Base-by-base conservation (phyloP, 1,140 invertebrate genomes). In the Drosophila bocqueti region DNA sequence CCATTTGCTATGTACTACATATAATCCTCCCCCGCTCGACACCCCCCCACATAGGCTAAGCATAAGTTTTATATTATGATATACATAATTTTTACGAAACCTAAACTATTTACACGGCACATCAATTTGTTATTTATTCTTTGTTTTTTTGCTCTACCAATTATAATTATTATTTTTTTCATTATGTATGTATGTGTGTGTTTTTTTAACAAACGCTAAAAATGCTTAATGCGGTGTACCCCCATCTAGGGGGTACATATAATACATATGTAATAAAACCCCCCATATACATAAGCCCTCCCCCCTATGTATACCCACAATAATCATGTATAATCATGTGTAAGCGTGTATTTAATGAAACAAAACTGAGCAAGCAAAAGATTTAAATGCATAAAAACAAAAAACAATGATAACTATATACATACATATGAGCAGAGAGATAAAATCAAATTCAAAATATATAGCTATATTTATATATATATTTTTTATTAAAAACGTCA, bases 391-490 rank as follows among this genome's bases (percentile, higher is more conserved):
- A 77, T 71, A 62, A 42, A 62, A 68, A 50, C 31, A 24, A 38
- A 84, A 77, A 81, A n/a, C n/a, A 78, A 89, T 67, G 68, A 83
- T 77, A 87, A 87, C 84, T 89, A 89, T 89, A 87, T 87, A 87
- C 84, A 87, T 87, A 87, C 84, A 87, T 87, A 87, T 87, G 84
- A 89, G 77, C 84, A 87, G 81, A 87, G 83, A 86, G 84, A 87
- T 87, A 89, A 87, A 87, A 87, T 87, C 84, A 87, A 87, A 87
- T 87, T 78, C 59, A 87, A 81, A 87, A 24, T 24, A 89, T 81
- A 83, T 89, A 83, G 81, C 72, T 89, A 89, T 87, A 81, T 87
- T 83, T 87, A 89, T 87, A 87, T 87, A 87, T 87, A 87, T 87
- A 87, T 87, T 89, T 87, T 87, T 89, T 87, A 89, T 89, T 83